Percentiles rank a stretch among this genome's conserved stretches.
Conservation (phyloP, 2,888 invertebrate genomes). For the Clanis bilineata region DNA sequence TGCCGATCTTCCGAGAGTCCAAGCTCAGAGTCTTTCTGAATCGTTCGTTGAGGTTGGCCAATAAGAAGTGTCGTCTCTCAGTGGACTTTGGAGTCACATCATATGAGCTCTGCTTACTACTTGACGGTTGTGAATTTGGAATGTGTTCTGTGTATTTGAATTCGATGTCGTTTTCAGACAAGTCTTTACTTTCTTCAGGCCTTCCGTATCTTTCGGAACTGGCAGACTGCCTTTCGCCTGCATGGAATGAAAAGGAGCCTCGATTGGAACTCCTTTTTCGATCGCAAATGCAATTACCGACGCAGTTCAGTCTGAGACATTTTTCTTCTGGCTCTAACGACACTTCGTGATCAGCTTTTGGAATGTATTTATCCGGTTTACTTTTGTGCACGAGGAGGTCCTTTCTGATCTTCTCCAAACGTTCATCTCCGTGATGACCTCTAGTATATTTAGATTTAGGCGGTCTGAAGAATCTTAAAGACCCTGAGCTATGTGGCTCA, state of each 20-base stretch:
- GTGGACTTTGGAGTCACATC: conserved; percentile 75
- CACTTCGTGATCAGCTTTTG: conserved; percentile 58
- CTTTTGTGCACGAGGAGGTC: conserved; percentile 71
- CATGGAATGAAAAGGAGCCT: conserved; percentile 74
- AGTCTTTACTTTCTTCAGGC: conserved; percentile 51
- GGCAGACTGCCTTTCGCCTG: conserved; percentile 61
- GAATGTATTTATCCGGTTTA: conserved; percentile 70
- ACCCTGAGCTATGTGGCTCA: conserved; percentile 64
- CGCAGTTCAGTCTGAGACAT: conserved; percentile 67
- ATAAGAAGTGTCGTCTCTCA: conserved; percentile 66
- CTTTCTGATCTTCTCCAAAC: conserved; percentile 72
- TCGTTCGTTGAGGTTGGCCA: conserved; percentile 73
- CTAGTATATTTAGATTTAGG: conserved; percentile 74
- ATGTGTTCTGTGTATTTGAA: conserved; percentile 76
- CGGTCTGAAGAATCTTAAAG: conserved; percentile 71
- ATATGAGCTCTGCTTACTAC: conserved; percentile 71
- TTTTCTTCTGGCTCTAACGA: conserved; percentile 61
- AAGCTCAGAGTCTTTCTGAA: conserved; percentile 77
- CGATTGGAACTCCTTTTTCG: conserved; percentile 63
- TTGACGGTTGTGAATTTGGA: conserved; percentile 67
- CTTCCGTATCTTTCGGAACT: conserved; percentile 57
- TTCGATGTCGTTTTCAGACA: conserved; percentile 73
- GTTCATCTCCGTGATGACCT: conserved; percentile 71
- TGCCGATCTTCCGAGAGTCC: conserved; percentile 72
- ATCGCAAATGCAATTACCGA: conserved; percentile 69